Evolutionary conservation across 2,797 vertebrate genomes (phyloP), one percentile per base, ranked within the genome.

Genomic region (Melanogrammus aeglefinus): DNA sequence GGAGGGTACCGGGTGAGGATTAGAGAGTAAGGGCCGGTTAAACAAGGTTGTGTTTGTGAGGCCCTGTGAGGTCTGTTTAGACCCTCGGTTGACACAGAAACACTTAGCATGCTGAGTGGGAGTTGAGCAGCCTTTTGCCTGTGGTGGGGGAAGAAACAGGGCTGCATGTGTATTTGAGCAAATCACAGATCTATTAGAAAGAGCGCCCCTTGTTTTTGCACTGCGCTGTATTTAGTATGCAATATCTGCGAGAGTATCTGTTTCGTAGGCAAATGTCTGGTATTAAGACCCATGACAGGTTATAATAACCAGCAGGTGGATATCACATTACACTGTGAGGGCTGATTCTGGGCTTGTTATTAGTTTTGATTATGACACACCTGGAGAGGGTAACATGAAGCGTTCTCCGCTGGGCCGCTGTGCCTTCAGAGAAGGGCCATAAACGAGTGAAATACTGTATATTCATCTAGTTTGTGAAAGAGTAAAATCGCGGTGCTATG

Each of bases 21-120:
- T 3, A 9, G 27, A 24, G 24, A 31, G 8, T n/a, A 18, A 41
- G 27, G 31, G 31, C 66, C 21, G n/a, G 72, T 29, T 51, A 63
- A 29, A 12, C 75, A 83, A 79, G 74, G 38, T 75, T 13, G n/a
- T 82, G 84, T 70, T 85, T 85, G 76, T 69, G 24, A 83, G 77
- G 90, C 86, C 84, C 87, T n/a, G n/a, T n/a, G n/a, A n/a, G n/a
- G 27, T 78, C 84, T 82, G 87, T 90, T 89, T 91, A 82, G 86
- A 89, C 82, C 76, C 73, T 78, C 78, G 75, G 79, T 35, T 76
- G 79, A 75, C 73, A 44, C 8, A 18, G 36, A 91, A 87, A 90
- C 82, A 78, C 80, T 63, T 76, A 74, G 39, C 41, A 39, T 38
- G 12, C 79, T 0, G 75, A 88, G 90, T 90, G 82, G 90, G 88